A percentile compares a stretch with the other conserved stretches of the same genome.
Evolutionary conservation across 2,113 vertebrate species (phyloP).

Genomic region (Lichenostomus cassidix): DNA sequence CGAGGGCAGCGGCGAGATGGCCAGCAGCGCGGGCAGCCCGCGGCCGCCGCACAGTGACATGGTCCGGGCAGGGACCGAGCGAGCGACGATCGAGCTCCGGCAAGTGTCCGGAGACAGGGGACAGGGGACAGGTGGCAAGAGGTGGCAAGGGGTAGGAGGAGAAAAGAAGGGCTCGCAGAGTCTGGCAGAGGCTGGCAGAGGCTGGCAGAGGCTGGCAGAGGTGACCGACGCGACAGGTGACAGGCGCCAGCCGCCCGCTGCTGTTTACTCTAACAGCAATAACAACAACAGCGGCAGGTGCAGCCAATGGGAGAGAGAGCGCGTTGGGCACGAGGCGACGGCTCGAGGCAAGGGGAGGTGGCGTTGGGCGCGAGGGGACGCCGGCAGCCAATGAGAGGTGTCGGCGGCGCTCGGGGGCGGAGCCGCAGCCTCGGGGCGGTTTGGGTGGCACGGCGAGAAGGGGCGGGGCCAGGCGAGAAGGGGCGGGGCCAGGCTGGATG

Average conservation of each 20-base stretch:
- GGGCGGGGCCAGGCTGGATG: no score
- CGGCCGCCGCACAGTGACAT: not conserved
- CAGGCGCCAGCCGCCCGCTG: not conserved
- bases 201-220: no score
- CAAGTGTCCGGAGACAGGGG: no score
- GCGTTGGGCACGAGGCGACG: not conserved
- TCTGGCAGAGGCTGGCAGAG: no score
- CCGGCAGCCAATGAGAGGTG: no score
- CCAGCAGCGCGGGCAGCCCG: not conserved
- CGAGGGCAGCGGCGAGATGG: not conserved
- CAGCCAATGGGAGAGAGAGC: not conserved
- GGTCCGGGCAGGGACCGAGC: not conserved
- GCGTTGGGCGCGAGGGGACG: not conserved
- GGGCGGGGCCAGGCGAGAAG: accelerated
- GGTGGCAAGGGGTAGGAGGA: not conserved
- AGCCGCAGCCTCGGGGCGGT: not conserved
- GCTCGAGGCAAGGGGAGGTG: not conserved
- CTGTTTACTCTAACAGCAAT: not conserved
- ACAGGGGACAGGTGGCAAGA: not conserved
- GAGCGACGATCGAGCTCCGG: not conserved
- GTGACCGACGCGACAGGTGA: accelerated
- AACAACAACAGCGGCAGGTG: not conserved
- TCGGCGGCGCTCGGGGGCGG: not conserved
- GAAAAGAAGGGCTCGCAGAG: no score
- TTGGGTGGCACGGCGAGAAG: no score